Conservation (phyloP, 1,140 invertebrate species). For the Belonocnema kinseyi region DNA sequence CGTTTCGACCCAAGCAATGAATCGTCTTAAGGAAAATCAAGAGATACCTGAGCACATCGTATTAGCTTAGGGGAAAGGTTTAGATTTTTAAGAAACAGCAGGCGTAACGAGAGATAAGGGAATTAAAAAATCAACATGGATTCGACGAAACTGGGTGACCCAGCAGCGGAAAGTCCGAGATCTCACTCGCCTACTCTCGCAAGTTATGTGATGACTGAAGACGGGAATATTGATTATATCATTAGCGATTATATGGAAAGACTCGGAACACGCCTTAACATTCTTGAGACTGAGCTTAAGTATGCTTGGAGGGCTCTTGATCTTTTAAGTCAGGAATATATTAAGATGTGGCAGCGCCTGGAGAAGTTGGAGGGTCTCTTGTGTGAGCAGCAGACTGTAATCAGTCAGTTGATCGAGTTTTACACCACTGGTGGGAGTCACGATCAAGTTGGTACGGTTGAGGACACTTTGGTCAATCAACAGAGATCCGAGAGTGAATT, state of each 20-base stretch:
- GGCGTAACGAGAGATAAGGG: conserved; percentile 14
- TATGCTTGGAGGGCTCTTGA: conserved; percentile 94
- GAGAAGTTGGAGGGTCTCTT: conserved; percentile 93
- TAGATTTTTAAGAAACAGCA: not conserved
- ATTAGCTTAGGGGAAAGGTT: conserved; percentile 33
- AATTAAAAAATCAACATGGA: conserved; percentile 57
- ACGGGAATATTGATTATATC: conserved; percentile 80
- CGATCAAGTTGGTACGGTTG: conserved; percentile 59
- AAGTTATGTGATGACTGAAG: conserved; percentile 55
- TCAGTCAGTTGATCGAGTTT: conserved; percentile 89
- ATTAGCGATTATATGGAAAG: conserved; percentile 85
- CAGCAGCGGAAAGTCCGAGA: conserved; percentile 53
- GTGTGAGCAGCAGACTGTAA: conserved; percentile 93
- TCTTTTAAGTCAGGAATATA: conserved; percentile 92
- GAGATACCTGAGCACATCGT: conserved; percentile 33
- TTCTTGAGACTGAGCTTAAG: conserved; percentile 92
- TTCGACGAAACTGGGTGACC: conserved; percentile 61
- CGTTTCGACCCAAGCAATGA: conserved; percentile 47
- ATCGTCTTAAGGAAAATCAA: conserved; percentile 47
- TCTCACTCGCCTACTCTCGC: conserved; percentile 56
- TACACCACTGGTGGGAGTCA: conserved; percentile 75
- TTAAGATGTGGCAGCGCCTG: conserved; percentile 94
- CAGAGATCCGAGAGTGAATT: conserved; percentile 65
- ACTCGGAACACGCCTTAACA: conserved; percentile 87
- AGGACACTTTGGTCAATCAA: conserved; percentile 58